phyloP scores from a whole-genome alignment of 2,113 vertebrate species.

The Capreolus pygargus region DNA sequence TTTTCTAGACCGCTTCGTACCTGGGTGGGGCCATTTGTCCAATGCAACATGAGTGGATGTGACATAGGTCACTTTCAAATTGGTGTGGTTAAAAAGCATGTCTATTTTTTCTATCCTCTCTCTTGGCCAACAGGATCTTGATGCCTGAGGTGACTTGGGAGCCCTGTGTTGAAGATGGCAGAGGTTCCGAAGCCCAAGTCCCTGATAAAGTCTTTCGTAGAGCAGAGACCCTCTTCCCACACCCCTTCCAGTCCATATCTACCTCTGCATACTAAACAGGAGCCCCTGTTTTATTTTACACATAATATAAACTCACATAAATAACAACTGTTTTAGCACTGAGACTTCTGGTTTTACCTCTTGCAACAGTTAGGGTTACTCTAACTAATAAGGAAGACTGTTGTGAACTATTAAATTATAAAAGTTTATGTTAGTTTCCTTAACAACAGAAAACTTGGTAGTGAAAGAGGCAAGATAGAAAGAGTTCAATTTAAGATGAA shows the following conservation, averaged over 20 bases:
- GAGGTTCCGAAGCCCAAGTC: neutral
- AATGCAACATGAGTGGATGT: neutral
- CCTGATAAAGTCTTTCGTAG: neutral
- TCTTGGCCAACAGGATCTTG: neutral
- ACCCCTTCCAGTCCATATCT: too few species aligned
- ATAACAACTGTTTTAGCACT: neutral
- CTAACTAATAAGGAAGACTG: neutral
- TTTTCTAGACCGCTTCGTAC: neutral
- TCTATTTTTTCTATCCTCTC: neutral
- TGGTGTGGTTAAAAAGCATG: neutral
- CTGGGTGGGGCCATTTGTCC: neutral
- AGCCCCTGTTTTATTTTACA: neutral
- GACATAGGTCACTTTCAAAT: neutral
- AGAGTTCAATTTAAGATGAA: neutral
- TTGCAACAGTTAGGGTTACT: neutral
- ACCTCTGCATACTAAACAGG: neutral
- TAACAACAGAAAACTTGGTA: neutral
- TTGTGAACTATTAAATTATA: neutral
- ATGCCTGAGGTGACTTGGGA: neutral
- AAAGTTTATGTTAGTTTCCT: neutral
- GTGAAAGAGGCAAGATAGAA: neutral
- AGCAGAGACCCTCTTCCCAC: neutral
- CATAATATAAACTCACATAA: neutral
- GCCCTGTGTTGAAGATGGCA: neutral
- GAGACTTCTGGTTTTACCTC: neutral